Evolutionary conservation across 2,113 vertebrate genomes (phyloP).

Genomic region (Ctenodactylus gundi): DNA sequence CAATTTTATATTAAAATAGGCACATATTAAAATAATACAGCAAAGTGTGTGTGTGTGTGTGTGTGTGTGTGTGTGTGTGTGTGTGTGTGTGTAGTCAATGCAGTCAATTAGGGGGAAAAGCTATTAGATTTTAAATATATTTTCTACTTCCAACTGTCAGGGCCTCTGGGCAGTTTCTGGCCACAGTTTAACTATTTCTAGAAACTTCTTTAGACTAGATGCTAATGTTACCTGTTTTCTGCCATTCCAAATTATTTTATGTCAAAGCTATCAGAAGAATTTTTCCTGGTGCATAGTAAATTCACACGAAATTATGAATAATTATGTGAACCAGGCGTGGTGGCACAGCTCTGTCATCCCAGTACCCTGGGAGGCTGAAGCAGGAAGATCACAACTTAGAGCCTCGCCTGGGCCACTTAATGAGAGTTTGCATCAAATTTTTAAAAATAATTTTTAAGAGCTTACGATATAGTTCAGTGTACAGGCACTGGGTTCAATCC

Average conservation of each 20-base stretch:
- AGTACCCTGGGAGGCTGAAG: too few relatives aligned
- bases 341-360: too few relatives aligned
- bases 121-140: not conserved
- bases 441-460: too few relatives aligned
- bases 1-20: not conserved
- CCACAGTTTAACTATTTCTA: not conserved
- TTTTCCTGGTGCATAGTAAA: not conserved
- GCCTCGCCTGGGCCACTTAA: too few relatives aligned
- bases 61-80: too few relatives aligned
- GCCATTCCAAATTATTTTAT: not conserved
- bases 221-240: not conserved
- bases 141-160: not conserved
- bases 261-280: not conserved
- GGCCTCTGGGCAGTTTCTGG: fast-evolving
- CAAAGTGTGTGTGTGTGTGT: not conserved
- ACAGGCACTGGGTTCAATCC: too few relatives aligned
- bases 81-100: too few relatives aligned
- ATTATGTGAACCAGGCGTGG: not conserved
- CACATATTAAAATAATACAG: not conserved
- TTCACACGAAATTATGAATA: not conserved
- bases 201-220: not conserved
- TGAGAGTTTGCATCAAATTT: too few relatives aligned
- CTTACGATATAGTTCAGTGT: too few relatives aligned
- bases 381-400: too few relatives aligned
- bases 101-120: not conserved